Conservation (phyloP, 2,113 vertebrate genomes). For the Lonchura striata region DNA sequence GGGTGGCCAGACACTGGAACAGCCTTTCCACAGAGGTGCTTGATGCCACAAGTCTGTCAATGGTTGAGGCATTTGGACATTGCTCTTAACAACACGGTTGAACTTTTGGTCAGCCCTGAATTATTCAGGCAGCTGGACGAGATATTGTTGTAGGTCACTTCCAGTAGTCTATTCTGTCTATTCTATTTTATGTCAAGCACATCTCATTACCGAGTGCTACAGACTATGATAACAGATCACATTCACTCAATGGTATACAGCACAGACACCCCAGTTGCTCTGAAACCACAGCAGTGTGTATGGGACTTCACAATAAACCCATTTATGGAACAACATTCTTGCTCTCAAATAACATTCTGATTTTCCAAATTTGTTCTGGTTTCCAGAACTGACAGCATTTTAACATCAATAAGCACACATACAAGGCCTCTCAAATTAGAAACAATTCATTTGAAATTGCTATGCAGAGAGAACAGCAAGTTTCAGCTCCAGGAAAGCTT, state of each 20-base stretch:
- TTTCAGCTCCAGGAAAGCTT: slow-evolving; percentile 27
- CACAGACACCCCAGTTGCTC: not conserved
- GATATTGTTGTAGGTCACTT: not conserved
- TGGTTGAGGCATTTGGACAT: not conserved
- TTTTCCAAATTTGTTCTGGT: slow-evolving; percentile 22
- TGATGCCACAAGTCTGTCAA: not conserved
- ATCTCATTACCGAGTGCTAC: not conserved
- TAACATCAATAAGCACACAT: slow-evolving; percentile 25
- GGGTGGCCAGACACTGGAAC: not conserved
- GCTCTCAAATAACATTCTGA: not conserved
- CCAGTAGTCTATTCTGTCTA: not conserved
- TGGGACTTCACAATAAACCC: not conserved
- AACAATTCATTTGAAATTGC: slow-evolving; percentile 43
- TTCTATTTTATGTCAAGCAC: not conserved
- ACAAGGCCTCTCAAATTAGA: slow-evolving; percentile 38
- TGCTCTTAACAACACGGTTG: not conserved
- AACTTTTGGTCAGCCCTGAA: not conserved
- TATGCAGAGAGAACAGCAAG: slow-evolving; percentile 46
- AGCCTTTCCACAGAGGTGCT: not conserved
- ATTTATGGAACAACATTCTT: slow-evolving; percentile 2
- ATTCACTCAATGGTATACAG: not conserved
- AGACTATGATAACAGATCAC: not conserved
- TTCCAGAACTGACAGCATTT: slow-evolving; percentile 33
- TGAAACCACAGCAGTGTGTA: not conserved
- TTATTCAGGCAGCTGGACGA: not conserved